Base-by-base conservation (phyloP, 2,113 vertebrate genomes). In the Prinia subflava region DNA sequence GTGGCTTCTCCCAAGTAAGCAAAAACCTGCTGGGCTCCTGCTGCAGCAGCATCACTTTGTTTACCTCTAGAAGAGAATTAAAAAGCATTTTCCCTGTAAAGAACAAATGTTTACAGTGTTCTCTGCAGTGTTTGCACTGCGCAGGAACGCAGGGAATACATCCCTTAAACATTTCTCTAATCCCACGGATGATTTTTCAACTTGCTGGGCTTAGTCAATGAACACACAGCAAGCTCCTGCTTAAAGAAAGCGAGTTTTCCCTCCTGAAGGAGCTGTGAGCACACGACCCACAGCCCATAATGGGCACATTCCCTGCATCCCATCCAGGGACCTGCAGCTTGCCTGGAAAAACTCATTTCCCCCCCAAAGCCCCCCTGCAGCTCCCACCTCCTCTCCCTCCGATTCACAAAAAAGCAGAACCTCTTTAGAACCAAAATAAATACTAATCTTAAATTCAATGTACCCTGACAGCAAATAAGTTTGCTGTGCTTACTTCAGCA, bases 401-500 rank as follows among this genome's bases (percentile, higher is more conserved):
- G 96, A 97, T 95, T 96, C 97, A 97, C 97, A 97, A 98, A 97
- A 98, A 98, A 97, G 95, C 96, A 98, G 98, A 98, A 97, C 97
- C 98, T 98, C 98, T 98, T 98, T 97, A 97, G 96, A 97, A 96
- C 97, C 98, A 97, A 99, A 99, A 99, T 98, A 99, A 99, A 99
- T 98, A 98, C 98, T 98, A 97, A 99, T 99, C 98, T 99, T 98
- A 98, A 98, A 99, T 99, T 98, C 98, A 99, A 98, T 98, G 98
- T 98, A 98, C 96, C 98, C 98, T 98, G 98, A 99, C 98, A 98
- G 98, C 98, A 97, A 98, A 98, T 98, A 98, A 98, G 97, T 98
- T 98, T 98, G 97, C 96, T 97, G 97, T 98, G 98, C 98, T 99
- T 99, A 99, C 98, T 99, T 99, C 98, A 97, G 97, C 97, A 98